A percentile compares a stretch with the other conserved stretches of the same genome.
Evolutionary conservation across 1,140 invertebrate genomes (phyloP).

Genomic region (Euwallacea fornicatus): DNA sequence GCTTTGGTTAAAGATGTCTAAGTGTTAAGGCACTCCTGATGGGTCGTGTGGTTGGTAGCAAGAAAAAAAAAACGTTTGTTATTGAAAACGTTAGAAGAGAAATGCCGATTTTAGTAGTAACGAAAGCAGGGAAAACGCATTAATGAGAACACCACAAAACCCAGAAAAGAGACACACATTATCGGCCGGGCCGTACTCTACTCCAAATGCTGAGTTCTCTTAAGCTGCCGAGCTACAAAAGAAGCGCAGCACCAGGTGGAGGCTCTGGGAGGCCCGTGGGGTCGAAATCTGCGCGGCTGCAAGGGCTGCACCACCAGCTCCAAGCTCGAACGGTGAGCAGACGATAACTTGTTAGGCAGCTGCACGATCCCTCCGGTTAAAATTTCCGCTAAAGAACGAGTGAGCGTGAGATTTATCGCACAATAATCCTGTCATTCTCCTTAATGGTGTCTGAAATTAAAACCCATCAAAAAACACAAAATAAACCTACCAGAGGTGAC

Average conservation of each 20-base stretch:
- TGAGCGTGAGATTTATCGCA: too few relatives aligned
- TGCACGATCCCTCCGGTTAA: constrained; percentile 66
- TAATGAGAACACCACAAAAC: constrained; percentile 8
- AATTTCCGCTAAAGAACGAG: constrained; percentile 53
- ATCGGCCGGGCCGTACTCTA: constrained; percentile 33
- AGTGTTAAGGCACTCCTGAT: too few relatives aligned
- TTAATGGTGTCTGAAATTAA: not conserved
- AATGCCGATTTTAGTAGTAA: not conserved
- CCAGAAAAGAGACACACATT: constrained; percentile 22
- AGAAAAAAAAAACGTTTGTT: too few relatives aligned
- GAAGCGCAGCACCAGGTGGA: constrained; percentile 66
- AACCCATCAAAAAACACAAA: not conserved
- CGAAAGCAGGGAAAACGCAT: constrained; percentile 9
- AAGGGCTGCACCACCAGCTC: constrained; percentile 50
- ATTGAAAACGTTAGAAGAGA: too few relatives aligned
- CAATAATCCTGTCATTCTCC: not conserved
- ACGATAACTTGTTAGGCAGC: constrained; percentile 64
- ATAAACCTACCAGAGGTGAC: constrained; percentile 75
- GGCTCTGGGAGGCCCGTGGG: constrained; percentile 57
- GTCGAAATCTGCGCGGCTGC: constrained; percentile 50
- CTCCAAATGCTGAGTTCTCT: constrained; percentile 64
- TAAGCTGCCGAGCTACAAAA: constrained; percentile 61
- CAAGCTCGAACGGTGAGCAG: constrained; percentile 55
- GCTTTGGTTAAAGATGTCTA: too few relatives aligned
- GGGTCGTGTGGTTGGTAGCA: too few relatives aligned